Conservation (phyloP, 1,140 invertebrate genomes). For the Procambarus clarkii region DNA sequence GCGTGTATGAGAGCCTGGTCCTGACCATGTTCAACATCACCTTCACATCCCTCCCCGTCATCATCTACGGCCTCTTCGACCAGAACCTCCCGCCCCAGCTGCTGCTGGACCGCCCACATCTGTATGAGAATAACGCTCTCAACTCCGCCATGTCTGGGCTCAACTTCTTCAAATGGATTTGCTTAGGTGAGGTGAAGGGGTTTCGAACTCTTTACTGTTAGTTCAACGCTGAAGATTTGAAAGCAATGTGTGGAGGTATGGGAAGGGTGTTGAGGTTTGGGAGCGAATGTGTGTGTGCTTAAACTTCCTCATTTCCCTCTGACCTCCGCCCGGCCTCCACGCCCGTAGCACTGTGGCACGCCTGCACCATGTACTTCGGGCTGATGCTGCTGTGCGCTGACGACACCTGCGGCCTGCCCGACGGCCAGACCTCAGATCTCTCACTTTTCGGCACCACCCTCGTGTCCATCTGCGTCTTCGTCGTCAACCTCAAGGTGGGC, state of each 20-base stretch:
- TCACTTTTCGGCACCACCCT: constrained; percentile 77
- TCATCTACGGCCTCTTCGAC: constrained; percentile 84
- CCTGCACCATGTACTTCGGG: constrained; percentile 78
- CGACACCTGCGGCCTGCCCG: constrained; percentile 75
- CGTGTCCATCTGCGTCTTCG: constrained; percentile 77
- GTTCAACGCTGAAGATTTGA: no score
- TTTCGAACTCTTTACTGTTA: no score
- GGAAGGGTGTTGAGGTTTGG: no score
- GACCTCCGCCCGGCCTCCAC: constrained; percentile 68
- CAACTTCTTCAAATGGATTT: constrained; percentile 82
- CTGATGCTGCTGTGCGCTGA: constrained; percentile 75
- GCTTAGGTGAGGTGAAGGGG: constrained; percentile 44
- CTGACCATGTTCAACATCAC: constrained; percentile 86
- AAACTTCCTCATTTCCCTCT: no score
- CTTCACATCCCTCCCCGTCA: constrained; percentile 84
- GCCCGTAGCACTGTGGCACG: constrained; percentile 79
- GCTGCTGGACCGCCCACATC: constrained; percentile 81
- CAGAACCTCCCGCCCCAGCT: constrained; percentile 81
- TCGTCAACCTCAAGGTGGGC: constrained; percentile 79
- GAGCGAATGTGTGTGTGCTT: no score
- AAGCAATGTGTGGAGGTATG: no score
- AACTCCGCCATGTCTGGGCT: constrained; percentile 82
- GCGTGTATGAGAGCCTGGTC: constrained; percentile 84
- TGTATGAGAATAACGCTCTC: constrained; percentile 82
- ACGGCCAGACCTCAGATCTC: constrained; percentile 76